Percentiles rank a stretch among this genome's conserved stretches.
Conservation (phyloP, 92 coral and sea anemone species). For the Phenganax subtilis region DNA sequence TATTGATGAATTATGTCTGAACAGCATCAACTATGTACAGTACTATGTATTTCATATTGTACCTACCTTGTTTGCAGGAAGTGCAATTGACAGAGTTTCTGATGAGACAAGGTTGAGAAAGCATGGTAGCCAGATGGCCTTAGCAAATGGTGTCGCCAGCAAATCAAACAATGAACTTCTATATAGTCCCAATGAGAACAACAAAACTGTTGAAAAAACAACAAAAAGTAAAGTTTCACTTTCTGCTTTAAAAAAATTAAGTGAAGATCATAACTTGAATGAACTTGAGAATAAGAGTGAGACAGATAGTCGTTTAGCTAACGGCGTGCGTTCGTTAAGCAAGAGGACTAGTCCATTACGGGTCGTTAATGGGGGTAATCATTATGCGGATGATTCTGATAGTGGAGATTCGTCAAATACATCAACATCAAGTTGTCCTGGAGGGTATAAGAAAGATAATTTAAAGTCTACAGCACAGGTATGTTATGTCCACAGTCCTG, state of each 20-base stretch:
- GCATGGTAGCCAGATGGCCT: constrained; percentile 40
- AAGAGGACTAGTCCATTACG: constrained; percentile 57
- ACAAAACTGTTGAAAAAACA: constrained; percentile 56
- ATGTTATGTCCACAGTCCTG: too few relatives aligned
- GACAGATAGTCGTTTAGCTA: constrained; percentile 19
- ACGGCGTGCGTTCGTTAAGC: constrained; percentile 44
- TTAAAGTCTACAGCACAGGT: constrained; percentile 66
- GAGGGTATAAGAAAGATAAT: constrained; percentile 80
- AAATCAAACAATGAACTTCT: constrained; percentile 88
- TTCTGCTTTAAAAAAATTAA: constrained; percentile 58
- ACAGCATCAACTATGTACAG: neutral
- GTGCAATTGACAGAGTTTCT: constrained; percentile 52
- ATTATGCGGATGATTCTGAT: constrained; percentile 79
- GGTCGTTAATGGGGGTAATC: constrained; percentile 48
- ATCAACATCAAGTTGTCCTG: constrained; percentile 63
- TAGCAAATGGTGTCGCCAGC: constrained; percentile 81
- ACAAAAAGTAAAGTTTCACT: neutral
- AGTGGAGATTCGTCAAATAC: constrained; percentile 88
- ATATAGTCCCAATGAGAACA: constrained; percentile 67
- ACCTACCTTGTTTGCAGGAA: neutral
- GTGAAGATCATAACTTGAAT: constrained; percentile 93
- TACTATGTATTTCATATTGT: neutral
- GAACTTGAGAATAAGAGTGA: constrained; percentile 65
- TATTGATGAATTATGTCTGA: neutral
- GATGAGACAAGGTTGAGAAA: constrained; percentile 37